Conservation (phyloP, 2,113 vertebrate genomes). For the Buteo buteo region DNA sequence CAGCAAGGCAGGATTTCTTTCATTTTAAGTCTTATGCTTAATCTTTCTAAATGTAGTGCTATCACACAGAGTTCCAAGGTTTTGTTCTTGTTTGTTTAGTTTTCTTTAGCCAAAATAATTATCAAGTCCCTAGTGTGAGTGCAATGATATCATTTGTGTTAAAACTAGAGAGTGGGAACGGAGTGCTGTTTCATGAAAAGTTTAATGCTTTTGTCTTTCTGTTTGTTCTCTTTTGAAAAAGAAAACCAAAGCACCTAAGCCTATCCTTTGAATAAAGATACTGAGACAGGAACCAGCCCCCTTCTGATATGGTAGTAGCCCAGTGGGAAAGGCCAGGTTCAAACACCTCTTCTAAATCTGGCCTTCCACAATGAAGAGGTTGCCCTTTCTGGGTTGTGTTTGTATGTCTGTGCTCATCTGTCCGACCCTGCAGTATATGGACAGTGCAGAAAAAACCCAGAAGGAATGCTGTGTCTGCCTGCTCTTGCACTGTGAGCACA, state of each 20-base stretch:
- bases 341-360: neutral
- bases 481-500: neutral
- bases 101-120: slow-evolving; percentile 19
- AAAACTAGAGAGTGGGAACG: neutral
- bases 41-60: neutral
- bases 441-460: neutral
- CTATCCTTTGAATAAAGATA: neutral
- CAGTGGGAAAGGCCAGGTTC: neutral
- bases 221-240: neutral
- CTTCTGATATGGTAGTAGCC: neutral
- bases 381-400: neutral
- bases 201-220: neutral
- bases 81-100: neutral
- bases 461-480: neutral
- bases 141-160: neutral
- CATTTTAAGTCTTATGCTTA: neutral
- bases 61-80: neutral
- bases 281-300: neutral
- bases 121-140: neutral
- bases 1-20: neutral
- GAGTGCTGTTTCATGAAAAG: neutral
- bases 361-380: neutral
- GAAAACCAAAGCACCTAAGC: neutral
- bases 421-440: neutral
- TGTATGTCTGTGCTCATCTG: neutral